These are phyloP conservation scores for Drosophila tripunctata DNA, from an alignment of 2,888 invertebrate genomes.

Conservation along the genomic window DNA sequence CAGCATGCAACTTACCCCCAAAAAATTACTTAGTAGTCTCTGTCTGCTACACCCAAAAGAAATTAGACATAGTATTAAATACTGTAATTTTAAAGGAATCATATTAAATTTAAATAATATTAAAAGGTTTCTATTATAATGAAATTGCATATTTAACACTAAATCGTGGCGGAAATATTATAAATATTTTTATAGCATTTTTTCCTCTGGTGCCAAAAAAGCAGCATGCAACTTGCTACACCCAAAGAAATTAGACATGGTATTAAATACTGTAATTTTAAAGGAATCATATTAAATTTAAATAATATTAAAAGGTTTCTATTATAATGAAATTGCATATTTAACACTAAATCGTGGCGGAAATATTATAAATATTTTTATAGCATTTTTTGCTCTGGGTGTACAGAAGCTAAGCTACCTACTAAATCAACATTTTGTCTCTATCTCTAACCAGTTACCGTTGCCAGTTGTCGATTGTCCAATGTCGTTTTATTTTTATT, in stretches of 20 bases:
- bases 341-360: neutral
- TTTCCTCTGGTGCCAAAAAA: constrained; percentile 50
- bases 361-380: neutral
- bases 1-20: constrained; percentile 1
- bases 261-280: no score
- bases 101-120: no score
- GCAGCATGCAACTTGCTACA: constrained; percentile 1
- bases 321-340: neutral
- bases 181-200: no score
- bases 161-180: no score
- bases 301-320: no score
- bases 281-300: no score
- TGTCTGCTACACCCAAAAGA: neutral
- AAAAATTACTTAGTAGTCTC: neutral
- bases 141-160: no score
- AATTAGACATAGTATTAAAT: neutral
- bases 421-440: neutral
- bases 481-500: no score
- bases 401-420: neutral
- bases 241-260: no score
- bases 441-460: constrained; percentile 17
- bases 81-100: neutral
- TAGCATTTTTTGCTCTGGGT: neutral
- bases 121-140: no score
- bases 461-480: neutral